Evolutionary conservation across 2,797 vertebrate genomes (phyloP).

Genomic region (Phylloscopus collybita): DNA sequence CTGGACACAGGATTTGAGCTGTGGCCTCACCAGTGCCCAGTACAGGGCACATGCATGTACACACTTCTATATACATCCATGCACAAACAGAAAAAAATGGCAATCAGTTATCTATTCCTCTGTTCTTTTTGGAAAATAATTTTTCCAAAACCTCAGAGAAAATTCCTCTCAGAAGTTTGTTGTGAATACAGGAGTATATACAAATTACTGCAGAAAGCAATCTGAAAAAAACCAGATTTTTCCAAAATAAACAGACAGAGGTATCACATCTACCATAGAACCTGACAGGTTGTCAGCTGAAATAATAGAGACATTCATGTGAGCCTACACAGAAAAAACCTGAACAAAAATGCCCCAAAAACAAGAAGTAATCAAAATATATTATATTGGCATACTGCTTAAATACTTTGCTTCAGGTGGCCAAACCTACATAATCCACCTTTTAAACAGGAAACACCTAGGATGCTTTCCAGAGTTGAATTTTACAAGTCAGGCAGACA

Average conservation of each 20-base stretch:
- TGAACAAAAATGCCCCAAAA: rapidly evolving
- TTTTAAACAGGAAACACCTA: not conserved
- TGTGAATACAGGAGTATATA: not conserved
- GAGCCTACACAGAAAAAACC: not conserved
- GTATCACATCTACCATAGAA: not conserved
- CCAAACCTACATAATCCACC: not conserved
- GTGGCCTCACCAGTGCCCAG: not conserved
- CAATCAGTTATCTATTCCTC: not conserved
- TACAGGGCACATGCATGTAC: not conserved
- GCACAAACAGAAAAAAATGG: not conserved
- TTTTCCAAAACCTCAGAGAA: not conserved
- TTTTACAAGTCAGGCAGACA: not conserved
- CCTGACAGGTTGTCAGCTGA: not conserved
- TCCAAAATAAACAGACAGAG: not conserved
- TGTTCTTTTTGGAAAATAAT: not conserved
- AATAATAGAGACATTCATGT: not conserved
- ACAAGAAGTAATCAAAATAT: not conserved
- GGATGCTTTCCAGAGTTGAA: not conserved
- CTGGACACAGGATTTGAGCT: not conserved
- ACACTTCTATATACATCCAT: not conserved
- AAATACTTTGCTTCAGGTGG: not conserved
- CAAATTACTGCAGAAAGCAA: not conserved
- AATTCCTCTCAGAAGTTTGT: not conserved
- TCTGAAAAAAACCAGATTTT: not conserved
- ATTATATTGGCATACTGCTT: not conserved